These are phyloP conservation scores for Acleris emargana DNA, from an alignment of 2,888 invertebrate species.

Conservation along the genomic window DNA sequence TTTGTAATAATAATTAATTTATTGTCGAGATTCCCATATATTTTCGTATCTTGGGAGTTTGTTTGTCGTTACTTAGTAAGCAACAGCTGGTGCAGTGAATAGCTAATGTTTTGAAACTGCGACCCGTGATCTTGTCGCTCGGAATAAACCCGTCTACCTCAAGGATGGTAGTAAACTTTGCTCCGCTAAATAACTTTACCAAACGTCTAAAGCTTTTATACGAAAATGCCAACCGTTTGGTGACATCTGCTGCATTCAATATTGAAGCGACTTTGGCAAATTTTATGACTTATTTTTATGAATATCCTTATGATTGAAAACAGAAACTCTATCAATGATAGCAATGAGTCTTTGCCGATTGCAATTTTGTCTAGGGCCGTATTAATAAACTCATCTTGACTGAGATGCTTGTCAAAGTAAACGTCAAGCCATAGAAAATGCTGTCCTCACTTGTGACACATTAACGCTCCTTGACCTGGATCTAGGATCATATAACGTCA, in stretches of 20 bases:
- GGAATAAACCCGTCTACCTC: conserved; percentile 10
- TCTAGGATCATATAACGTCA: not conserved
- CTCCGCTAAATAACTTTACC: conserved; percentile 5
- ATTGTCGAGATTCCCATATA: conserved; percentile 25
- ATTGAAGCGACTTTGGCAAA: conserved; percentile 16
- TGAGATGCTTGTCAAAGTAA: not conserved
- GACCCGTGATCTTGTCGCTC: conserved; percentile 15
- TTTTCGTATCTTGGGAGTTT: conserved; percentile 18
- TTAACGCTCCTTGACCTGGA: not conserved
- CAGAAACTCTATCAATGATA: not conserved
- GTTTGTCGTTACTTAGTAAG: conserved; percentile 17
- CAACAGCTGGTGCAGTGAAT: conserved; percentile 31
- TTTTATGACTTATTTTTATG: conserved; percentile 32
- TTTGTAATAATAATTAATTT: conserved; percentile 26
- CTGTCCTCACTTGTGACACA: not conserved
- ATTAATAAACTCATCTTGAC: no score
- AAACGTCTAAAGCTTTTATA: conserved; percentile 11
- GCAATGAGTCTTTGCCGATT: not conserved
- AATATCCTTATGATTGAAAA: conserved; percentile 15
- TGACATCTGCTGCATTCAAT: conserved; percentile 27
- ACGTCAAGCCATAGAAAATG: no score
- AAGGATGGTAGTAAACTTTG: conserved; percentile 3
- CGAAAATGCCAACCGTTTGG: conserved; percentile 6
- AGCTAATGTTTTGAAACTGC: conserved; percentile 25
- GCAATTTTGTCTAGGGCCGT: not conserved